Evolutionary conservation across 2,797 vertebrate species (phyloP).

Genomic region (Ctenopoma multispine): DNA sequence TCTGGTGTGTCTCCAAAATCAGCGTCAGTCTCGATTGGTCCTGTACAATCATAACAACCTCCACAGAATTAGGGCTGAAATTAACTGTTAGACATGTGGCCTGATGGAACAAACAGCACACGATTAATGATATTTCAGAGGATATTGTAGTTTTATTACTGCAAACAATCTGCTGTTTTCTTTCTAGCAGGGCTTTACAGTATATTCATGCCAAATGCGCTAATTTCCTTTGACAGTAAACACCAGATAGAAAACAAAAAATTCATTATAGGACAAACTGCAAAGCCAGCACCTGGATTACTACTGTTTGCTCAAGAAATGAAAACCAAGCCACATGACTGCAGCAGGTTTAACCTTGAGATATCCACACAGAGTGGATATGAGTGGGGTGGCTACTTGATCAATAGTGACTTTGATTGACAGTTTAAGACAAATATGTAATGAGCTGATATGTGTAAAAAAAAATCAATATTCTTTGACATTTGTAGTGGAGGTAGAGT

Average conservation of each 20-base stretch:
- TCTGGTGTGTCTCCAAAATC: constrained; percentile 40
- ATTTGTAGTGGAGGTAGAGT: constrained; percentile 55
- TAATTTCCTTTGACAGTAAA: constrained; percentile 37
- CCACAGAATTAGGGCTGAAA: constrained; percentile 3
- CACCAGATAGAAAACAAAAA: constrained; percentile 32
- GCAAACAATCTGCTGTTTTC: constrained; percentile 17
- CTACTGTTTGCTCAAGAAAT: constrained; percentile 71
- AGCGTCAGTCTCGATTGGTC: constrained; percentile 27
- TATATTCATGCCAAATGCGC: constrained; percentile 3
- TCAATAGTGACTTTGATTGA: constrained; percentile 70
- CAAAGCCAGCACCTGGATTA: constrained; percentile 42
- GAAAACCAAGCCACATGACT: constrained; percentile 48
- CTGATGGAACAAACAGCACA: constrained; percentile 8
- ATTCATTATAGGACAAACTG: constrained; percentile 60
- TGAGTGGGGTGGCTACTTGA: constrained; percentile 35
- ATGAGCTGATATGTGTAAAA: constrained; percentile 40
- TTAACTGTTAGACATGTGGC: neutral
- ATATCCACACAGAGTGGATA: constrained; percentile 34
- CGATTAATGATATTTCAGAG: constrained; percentile 17
- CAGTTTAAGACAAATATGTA: constrained; percentile 44
- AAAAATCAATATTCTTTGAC: constrained; percentile 67
- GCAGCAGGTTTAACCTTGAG: constrained; percentile 53
- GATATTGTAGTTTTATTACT: constrained; percentile 11
- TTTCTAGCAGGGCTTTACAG: constrained; percentile 11
- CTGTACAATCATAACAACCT: constrained; percentile 14